These are phyloP conservation scores for Orientallactaga bullata DNA, from an alignment of 2,113 vertebrate species.

Conservation along the genomic window DNA sequence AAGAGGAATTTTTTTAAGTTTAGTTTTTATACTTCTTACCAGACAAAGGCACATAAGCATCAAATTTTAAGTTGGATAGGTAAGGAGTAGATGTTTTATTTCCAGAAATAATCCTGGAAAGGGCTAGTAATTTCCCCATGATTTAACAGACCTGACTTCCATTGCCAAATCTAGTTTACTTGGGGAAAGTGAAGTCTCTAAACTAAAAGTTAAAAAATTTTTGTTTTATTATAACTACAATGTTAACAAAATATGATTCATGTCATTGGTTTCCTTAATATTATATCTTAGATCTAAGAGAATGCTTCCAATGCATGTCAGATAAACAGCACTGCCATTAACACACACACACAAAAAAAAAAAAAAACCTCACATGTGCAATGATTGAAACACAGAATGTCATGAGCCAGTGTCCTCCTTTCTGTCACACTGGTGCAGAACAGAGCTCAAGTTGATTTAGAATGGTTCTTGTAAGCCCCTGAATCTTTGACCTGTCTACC, in stretches of 20 bases:
- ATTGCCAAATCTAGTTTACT: background rate
- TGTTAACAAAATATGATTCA: background rate
- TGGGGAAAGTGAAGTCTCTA: slow-evolving; percentile 22
- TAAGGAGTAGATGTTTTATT: background rate
- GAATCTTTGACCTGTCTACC: background rate
- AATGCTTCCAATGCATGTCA: background rate
- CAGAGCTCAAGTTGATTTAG: background rate
- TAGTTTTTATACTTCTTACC: slow-evolving; percentile 10
- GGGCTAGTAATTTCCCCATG: slow-evolving; percentile 9
- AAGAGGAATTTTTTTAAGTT: background rate
- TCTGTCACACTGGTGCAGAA: background rate
- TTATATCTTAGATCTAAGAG: background rate
- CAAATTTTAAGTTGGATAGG: background rate
- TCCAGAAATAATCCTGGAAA: slow-evolving; percentile 11
- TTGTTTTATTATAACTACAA: background rate
- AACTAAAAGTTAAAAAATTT: background rate
- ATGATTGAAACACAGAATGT: background rate
- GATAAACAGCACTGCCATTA: background rate
- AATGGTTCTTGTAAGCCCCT: background rate
- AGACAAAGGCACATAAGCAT: background rate
- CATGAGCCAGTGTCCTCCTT: background rate
- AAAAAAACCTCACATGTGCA: background rate
- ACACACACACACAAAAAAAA: too few species aligned
- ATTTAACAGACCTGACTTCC: background rate
- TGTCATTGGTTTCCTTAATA: background rate